A percentile compares a stretch with the other conserved stretches of the same genome.
Evolutionary conservation across 2,888 invertebrate genomes (phyloP).

Genomic region (Corbicula japonica): DNA sequence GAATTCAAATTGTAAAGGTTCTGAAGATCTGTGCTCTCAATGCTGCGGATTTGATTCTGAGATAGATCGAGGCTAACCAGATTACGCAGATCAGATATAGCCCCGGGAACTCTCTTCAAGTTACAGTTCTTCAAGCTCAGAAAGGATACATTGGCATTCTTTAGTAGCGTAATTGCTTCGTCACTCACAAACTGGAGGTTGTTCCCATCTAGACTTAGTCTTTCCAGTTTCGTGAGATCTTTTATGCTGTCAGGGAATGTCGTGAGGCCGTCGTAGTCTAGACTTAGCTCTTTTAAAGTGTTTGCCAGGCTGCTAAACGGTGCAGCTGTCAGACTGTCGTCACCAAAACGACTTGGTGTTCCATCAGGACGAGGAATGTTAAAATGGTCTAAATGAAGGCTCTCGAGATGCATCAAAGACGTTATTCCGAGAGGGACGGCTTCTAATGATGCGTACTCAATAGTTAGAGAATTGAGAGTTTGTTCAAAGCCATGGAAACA

Average conservation of each 20-base stretch:
- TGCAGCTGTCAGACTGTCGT: conserved; percentile 58
- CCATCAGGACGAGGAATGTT: conserved; percentile 22
- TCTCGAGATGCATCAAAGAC: conserved; percentile 42
- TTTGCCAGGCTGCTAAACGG: conserved; percentile 55
- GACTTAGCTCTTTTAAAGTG: conserved; percentile 61
- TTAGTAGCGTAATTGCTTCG: conserved; percentile 62
- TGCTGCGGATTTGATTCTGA: conserved; percentile 66
- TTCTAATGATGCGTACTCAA: conserved; percentile 60
- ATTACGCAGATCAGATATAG: conserved; percentile 60
- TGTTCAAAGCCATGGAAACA: conserved; percentile 68
- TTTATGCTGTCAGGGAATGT: conserved; percentile 65
- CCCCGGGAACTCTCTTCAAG: conserved; percentile 70
- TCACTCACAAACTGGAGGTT: conserved; percentile 71
- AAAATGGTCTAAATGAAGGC: conserved; percentile 67
- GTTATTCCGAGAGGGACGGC: conserved; percentile 62
- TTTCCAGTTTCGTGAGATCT: conserved; percentile 45
- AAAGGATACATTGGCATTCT: conserved; percentile 55
- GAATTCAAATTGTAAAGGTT: conserved; percentile 46
- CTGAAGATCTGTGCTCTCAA: conserved; percentile 68
- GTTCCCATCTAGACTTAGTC: conserved; percentile 65
- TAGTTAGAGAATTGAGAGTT: conserved; percentile 59
- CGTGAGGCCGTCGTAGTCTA: conserved; percentile 66
- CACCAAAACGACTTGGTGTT: conserved; percentile 40
- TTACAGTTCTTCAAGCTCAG: conserved; percentile 67
- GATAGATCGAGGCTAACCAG: conserved; percentile 63